phyloP scores from a whole-genome alignment of 2,888 invertebrate genomes.

The Dinocampus coccinellae region DNA sequence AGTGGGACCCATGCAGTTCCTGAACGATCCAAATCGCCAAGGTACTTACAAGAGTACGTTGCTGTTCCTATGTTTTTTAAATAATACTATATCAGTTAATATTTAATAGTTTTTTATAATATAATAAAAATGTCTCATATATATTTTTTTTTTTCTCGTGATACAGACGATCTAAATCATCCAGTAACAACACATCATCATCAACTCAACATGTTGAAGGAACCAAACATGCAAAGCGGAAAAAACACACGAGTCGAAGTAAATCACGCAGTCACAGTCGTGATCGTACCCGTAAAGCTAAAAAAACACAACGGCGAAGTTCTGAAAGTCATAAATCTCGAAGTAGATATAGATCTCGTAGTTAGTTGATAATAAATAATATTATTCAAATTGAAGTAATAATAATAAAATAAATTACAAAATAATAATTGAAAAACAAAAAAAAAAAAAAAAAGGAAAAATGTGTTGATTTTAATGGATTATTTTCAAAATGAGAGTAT shows the following conservation, averaged over 20 bases:
- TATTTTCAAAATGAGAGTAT: no score
- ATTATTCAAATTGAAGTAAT: background rate
- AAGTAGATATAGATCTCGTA: slow-evolving; percentile 64
- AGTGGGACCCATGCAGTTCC: slow-evolving; percentile 64
- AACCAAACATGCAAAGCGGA: slow-evolving; percentile 64
- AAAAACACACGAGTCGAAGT: slow-evolving; percentile 67
- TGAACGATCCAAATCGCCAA: slow-evolving; percentile 64
- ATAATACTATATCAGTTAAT: no score
- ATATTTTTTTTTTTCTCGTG: background rate
- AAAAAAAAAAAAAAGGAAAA: no score
- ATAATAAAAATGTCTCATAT: background rate
- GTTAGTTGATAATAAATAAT: slow-evolving; percentile 50
- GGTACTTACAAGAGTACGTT: slow-evolving; percentile 47
- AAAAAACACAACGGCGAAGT: slow-evolving; percentile 62
- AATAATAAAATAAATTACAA: background rate
- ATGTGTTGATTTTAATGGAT: no score
- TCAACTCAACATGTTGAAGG: slow-evolving; percentile 53
- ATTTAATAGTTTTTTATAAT: background rate
- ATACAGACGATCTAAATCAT: slow-evolving; percentile 58
- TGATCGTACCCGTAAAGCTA: slow-evolving; percentile 65
- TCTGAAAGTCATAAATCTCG: slow-evolving; percentile 66
- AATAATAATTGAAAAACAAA: background rate
- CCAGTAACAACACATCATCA: slow-evolving; percentile 62
- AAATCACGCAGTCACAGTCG: slow-evolving; percentile 68
- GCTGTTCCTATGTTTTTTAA: background rate